phyloP scores from a whole-genome alignment of 2,888 invertebrate genomes.

The Eupithecia subumbrata region DNA sequence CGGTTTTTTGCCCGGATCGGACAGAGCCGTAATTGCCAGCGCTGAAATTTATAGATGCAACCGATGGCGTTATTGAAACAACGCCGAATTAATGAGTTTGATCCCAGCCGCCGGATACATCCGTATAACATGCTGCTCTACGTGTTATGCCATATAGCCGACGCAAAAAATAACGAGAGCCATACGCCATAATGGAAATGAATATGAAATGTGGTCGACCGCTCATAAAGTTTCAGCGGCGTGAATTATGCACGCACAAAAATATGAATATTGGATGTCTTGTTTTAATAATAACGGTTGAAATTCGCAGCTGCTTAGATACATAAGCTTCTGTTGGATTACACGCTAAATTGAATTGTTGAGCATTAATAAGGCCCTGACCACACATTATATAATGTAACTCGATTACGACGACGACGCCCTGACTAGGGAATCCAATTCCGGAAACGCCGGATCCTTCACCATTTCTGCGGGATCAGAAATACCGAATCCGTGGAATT shows the following conservation, averaged over 20 bases:
- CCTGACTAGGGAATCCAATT: neutral
- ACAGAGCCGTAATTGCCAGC: conserved; percentile 48
- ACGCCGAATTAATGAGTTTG: conserved; percentile 49
- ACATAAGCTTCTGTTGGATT: neutral
- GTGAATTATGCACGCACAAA: conserved; percentile 20
- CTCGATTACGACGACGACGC: neutral
- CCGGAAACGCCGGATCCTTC: no score
- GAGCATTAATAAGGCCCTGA: neutral
- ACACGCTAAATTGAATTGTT: neutral
- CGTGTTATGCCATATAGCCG: neutral
- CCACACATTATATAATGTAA: neutral
- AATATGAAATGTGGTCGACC: conserved; percentile 37
- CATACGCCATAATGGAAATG: conserved; percentile 29
- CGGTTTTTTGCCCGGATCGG: conserved; percentile 45
- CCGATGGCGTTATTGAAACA: conserved; percentile 50
- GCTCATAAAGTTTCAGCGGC: conserved; percentile 28
- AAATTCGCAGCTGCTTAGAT: conserved; percentile 6
- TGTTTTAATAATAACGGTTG: conserved; percentile 21
- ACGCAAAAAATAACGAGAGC: conserved; percentile 25
- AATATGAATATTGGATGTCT: conserved; percentile 24
- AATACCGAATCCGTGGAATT: no score
- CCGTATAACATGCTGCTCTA: neutral
- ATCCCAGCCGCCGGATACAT: conserved; percentile 34
- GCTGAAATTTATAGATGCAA: conserved; percentile 51
- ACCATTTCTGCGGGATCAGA: no score